Base-by-base conservation (phyloP, 2,113 vertebrate species). In the Apaloderma vittatum region DNA sequence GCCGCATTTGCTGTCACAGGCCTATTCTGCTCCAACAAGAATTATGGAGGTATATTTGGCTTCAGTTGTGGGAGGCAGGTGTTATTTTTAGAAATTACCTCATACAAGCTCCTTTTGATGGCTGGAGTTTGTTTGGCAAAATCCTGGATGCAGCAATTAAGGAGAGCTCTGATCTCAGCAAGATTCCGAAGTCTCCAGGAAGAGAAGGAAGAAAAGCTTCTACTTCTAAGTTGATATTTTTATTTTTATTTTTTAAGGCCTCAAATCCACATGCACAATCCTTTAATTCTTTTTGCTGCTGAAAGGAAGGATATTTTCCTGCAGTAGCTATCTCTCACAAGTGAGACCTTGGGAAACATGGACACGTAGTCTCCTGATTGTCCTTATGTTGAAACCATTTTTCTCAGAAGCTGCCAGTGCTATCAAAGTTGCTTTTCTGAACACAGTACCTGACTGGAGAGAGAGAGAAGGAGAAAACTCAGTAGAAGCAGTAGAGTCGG, bases 1-100 rank as follows among this genome's bases (percentile, higher is more conserved):
- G 82, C 78, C 80, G 68, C 67, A 62, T 94, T 88, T 94, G 78
- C 94, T 97, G 75, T 96, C 82, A 84, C 34, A 55, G 83, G 90
- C 79, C 88, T 77, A 51, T 70, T 92, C 73, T 88, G 90, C 83
- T 92, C 63, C 78, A 93, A 3, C 66, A 91, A 68, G 84, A 59
- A 59, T 20, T 79, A n/a, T n/a, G 90, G 84, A 91, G 72, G 86
- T 93, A 86, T 97, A 95, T 95, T 93, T 97, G 92, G 93, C 93
- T 88, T 94, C 95, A 45, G 59, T 55, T 85, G 94, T 88, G 92
- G 94, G 96, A 96, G 92, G 92, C 74, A 88, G 85, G 43, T 80
- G 40, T 73, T 96, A 96, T 96, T 94, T 96, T 94, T 97, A 95
- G 92, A 90, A 93, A 78, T 93, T 85, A 92, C 59, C 90, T 96